Percentiles rank a stretch among this genome's conserved stretches.
Evolutionary conservation across 2,888 invertebrate species (phyloP).

Genomic region (Ryuthela nishihirai): DNA sequence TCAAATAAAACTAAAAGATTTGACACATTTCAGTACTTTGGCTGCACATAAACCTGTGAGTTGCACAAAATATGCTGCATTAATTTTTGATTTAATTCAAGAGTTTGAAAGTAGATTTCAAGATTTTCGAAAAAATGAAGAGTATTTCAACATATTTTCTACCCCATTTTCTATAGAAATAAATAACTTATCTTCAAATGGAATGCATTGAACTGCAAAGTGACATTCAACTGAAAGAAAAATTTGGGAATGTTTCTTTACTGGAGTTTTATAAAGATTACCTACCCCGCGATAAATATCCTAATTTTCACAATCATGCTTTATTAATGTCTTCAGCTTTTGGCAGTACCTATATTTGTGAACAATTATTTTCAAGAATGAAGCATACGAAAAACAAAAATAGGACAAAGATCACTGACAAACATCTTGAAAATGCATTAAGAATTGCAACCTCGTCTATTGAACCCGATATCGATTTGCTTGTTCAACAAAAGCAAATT

Average conservation of each 20-base stretch:
- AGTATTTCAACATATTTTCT: constrained; percentile 1
- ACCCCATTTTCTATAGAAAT: not conserved
- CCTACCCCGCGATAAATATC: no score
- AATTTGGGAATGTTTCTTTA: not conserved
- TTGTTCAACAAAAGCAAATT: constrained; percentile 8
- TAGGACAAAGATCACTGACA: constrained; percentile 4
- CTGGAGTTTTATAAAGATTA: no score
- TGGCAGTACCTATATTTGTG: constrained; percentile 7
- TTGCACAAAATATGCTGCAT: no score
- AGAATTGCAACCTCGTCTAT: not conserved
- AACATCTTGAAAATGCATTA: constrained; percentile 6
- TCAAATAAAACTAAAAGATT: not conserved
- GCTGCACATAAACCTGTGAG: not conserved
- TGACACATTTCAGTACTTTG: not conserved
- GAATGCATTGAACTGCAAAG: constrained; percentile 2
- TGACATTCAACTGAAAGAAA: constrained; percentile 2
- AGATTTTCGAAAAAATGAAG: not conserved
- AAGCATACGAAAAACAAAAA: constrained; percentile 3
- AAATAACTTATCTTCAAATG: constrained; percentile 4
- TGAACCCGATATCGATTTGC: not conserved
- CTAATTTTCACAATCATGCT: not conserved
- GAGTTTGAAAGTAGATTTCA: not conserved
- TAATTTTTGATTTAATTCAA: not conserved
- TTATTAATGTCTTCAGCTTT: constrained; percentile 6
- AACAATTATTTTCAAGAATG: constrained; percentile 11